These are phyloP conservation scores for Perizoma flavofasciatum DNA, from an alignment of 2,888 invertebrate species.

Conservation along the genomic window DNA sequence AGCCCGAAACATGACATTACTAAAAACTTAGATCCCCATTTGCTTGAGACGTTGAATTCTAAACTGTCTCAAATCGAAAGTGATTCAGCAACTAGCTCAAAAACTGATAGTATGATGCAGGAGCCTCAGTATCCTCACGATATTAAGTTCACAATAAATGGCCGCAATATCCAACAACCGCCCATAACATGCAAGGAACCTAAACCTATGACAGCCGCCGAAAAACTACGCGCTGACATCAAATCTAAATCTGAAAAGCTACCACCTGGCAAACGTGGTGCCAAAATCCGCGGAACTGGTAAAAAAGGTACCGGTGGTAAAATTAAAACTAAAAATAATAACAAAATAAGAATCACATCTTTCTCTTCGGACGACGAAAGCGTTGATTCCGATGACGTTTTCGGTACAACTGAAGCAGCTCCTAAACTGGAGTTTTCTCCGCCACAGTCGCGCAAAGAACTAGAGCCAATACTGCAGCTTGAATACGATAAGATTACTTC, in stretches of 20 bases:
- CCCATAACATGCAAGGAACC: constrained; percentile 70
- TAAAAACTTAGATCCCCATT: constrained; percentile 86
- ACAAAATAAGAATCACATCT: constrained; percentile 89
- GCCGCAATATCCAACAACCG: constrained; percentile 69
- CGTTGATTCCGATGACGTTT: constrained; percentile 90
- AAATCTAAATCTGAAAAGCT: constrained; percentile 85
- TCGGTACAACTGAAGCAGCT: constrained; percentile 89
- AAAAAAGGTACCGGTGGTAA: constrained; percentile 83
- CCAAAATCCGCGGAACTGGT: constrained; percentile 85
- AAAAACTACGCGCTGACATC: constrained; percentile 80
- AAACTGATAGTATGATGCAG: constrained; percentile 86
- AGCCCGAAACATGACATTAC: constrained; percentile 89
- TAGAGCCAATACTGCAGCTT: constrained; percentile 88
- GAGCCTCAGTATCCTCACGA: constrained; percentile 82
- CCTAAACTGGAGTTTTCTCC: constrained; percentile 90
- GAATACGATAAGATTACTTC: constrained; percentile 88
- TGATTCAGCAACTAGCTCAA: constrained; percentile 89
- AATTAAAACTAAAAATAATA: constrained; percentile 85
- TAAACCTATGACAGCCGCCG: constrained; percentile 74
- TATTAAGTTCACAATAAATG: constrained; percentile 80
- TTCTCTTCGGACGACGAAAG: constrained; percentile 91
- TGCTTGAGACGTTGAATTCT: constrained; percentile 87
- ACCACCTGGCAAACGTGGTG: constrained; percentile 83
- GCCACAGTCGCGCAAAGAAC: constrained; percentile 89
- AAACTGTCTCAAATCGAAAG: constrained; percentile 90